Evolutionary conservation across 2,888 invertebrate species (phyloP), one percentile per base, ranked within the genome.

Genomic region (Ceramica pisi): DNA sequence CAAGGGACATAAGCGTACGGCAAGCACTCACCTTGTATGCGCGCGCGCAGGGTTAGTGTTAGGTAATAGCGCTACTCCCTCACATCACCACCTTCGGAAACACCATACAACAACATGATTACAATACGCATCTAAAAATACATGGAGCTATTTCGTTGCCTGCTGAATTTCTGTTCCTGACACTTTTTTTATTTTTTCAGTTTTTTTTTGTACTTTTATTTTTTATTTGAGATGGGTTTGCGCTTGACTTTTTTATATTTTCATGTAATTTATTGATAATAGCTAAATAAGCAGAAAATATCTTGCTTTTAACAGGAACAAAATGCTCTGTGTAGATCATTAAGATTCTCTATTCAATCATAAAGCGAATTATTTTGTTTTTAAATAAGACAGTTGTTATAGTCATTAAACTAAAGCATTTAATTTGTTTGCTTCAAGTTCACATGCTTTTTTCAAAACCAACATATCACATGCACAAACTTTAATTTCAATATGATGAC

Each of bases 51-150:
- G 89, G 93, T 94, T 94, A 88, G 87, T 89, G 92, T 94, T 94
- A 94, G 89, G 80, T 80, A 77, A 79, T 92, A 93, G 94, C 92
- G 87, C 91, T 93, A 94, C 93, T 87, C 86, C 89, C 83, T 85
- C 86, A 84, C 79, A 80, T 95, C 95, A 95, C 95, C 95, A 95
- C 95, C 95, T 95, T 94, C 71, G 88, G 90, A 94, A 91, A 94
- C 86, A 92, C 86, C 83, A 91, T 81, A 81, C 80, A 83, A 75
- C 73, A 76, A 86, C 83, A 88, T 78, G 80, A 80, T 66, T 44
- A 59, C 44, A 71, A 60, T 38, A 38, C 61, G 23, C 23, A 23
- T 19, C 26, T 26, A 26, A 16, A 23, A 53, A 19, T 31, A 19
- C 55, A 55, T 9, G 16, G 55, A 31, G 19, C 19, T n/a, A 10